Percentiles rank a stretch among this genome's conserved stretches.
phyloP scores from a whole-genome alignment of 2,888 invertebrate genomes.

The Mycalesis mineus region DNA sequence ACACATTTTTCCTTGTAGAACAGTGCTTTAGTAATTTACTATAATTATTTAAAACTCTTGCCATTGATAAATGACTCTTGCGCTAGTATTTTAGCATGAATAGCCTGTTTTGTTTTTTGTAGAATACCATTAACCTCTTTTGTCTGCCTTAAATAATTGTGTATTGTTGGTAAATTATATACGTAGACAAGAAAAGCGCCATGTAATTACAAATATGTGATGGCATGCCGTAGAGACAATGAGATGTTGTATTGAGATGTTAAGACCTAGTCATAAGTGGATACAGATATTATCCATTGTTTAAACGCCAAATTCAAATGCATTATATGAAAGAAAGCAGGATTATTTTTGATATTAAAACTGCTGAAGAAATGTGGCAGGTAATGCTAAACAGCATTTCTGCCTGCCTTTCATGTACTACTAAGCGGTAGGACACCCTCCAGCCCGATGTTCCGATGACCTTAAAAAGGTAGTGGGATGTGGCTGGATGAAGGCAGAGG shows the following conservation, averaged over 20 bases:
- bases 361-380: too few species aligned
- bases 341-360: too few species aligned
- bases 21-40: conserved; percentile 8
- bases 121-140: background rate
- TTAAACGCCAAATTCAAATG: too few species aligned
- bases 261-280: background rate
- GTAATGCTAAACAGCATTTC: too few species aligned
- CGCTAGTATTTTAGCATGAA: conserved; percentile 2
- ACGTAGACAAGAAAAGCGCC: background rate
- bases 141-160: background rate
- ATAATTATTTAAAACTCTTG: conserved; percentile 6
- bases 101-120: conserved; percentile 10
- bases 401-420: too few species aligned
- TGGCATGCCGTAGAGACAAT: background rate
- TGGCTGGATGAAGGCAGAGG: too few species aligned
- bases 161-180: background rate
- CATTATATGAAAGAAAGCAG: too few species aligned
- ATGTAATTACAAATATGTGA: background rate
- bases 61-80: conserved; percentile 1
- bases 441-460: too few species aligned
- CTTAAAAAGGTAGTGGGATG: too few species aligned
- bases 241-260: background rate
- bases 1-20: conserved; percentile 10
- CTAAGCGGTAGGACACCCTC: too few species aligned
- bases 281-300: too few species aligned